Base-by-base conservation (phyloP, 2,888 invertebrate species). In the Standfussiana lucernea region DNA sequence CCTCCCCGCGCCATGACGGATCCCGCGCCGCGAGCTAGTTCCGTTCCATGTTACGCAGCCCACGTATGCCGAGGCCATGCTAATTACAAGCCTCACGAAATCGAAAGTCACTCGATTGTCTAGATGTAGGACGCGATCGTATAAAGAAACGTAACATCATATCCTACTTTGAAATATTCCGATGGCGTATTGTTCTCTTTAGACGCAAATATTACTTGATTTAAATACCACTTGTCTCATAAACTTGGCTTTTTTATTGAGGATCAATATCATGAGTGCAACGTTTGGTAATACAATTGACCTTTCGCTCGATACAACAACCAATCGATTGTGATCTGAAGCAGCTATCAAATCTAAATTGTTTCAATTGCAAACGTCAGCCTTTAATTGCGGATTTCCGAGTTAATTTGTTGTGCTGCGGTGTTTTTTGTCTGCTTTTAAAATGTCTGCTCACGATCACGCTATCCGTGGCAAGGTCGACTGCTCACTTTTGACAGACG, bases 51-150 rank as follows among this genome's bases (percentile, higher is more conserved):
- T 93, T 94, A 94, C 95, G 94, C 94, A 91, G 93, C 90, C 87
- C 94, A 93, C 94, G 94, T 94, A 94, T 93, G 93, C 91, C 93
- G 94, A 93, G 95, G 94, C 95, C 95, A 95, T 96, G 94, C 94
- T 96, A 96, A 96, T 96, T 95, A 94, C 91, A 90, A 90, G 91
- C 93, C 94, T 95, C 96, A 95, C 95, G 95, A 96, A 96, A 96
- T 95, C 95, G 96, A 96, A 96, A 96, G 96, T 95, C 83, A 89
- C 86, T 89, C 87, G 82, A 91, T 90, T 89, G 91, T 92, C 90
- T 92, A 92, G 92, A 94, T 94, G 92, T 94, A 91, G 93, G 93
- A 92, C 93, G 91, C 93, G 88, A 90, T 87, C 91, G 91, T 89
- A 84, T 89, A 92, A 91, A 92, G 92, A 90, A 93, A 93, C 93